These are phyloP conservation scores for Gortyna flavago DNA, from an alignment of 2,888 invertebrate genomes.

Conservation along the genomic window DNA sequence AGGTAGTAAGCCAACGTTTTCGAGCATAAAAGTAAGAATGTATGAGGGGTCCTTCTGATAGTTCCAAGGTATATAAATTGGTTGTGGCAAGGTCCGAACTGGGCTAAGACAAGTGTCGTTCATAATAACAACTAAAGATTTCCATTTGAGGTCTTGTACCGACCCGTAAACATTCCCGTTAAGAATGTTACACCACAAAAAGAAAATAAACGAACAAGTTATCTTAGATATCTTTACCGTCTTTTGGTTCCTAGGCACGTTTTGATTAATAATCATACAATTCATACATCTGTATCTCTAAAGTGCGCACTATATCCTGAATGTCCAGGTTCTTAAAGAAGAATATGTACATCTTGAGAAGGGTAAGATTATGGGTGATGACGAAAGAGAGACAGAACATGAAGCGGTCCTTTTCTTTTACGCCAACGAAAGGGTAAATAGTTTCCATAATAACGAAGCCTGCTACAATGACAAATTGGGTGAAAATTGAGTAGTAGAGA, in stretches of 20 bases:
- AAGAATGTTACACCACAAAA: slow-evolving; percentile 85
- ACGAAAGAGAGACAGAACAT: slow-evolving; percentile 87
- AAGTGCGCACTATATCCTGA: slow-evolving; percentile 81
- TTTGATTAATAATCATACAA: slow-evolving; percentile 83
- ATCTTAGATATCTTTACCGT: slow-evolving; percentile 79
- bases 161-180: slow-evolving; percentile 83
- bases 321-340: slow-evolving; percentile 83
- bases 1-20: slow-evolving; percentile 82
- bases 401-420: slow-evolving; percentile 84
- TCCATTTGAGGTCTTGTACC: slow-evolving; percentile 82
- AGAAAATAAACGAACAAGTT: slow-evolving; percentile 81
- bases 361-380: slow-evolving; percentile 84
- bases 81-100: slow-evolving; percentile 80
- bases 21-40: slow-evolving; percentile 80
- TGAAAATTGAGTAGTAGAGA: slow-evolving; percentile 81
- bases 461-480: slow-evolving; percentile 82
- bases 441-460: slow-evolving; percentile 86
- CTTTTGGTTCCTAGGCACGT: slow-evolving; percentile 73
- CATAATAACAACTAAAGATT: slow-evolving; percentile 72
- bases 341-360: slow-evolving; percentile 85
- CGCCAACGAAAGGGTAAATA: slow-evolving; percentile 85
- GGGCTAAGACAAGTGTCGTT: slow-evolving; percentile 75
- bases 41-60: slow-evolving; percentile 80
- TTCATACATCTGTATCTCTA: slow-evolving; percentile 82
- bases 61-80: slow-evolving; percentile 86